phyloP scores from a whole-genome alignment of 2,113 vertebrate genomes.

The Macquaria ambigua region DNA sequence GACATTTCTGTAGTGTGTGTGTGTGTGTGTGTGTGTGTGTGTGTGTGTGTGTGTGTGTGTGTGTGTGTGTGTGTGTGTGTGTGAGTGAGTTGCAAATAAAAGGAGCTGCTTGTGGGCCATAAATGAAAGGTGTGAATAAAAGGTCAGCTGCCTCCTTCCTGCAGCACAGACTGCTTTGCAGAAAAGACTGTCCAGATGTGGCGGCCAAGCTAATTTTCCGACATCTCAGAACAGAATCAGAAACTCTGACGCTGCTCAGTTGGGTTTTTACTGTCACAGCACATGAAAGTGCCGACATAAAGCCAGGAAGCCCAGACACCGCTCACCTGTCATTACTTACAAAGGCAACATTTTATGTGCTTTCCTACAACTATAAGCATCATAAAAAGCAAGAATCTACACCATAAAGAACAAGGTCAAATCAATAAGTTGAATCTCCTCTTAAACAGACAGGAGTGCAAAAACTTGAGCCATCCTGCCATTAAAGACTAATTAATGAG shows the following conservation, averaged over 20 bases:
- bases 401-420: neutral
- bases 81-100: slow-evolving; percentile 1
- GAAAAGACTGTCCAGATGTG: slow-evolving; percentile 43
- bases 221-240: slow-evolving; percentile 32
- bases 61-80: neutral
- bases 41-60: neutral
- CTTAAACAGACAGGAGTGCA: neutral
- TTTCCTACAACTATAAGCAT: neutral
- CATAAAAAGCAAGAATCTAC: neutral
- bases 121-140: slow-evolving; percentile 60
- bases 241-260: slow-evolving; percentile 6
- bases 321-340: slow-evolving; percentile 4
- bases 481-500: neutral
- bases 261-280: slow-evolving; percentile 1
- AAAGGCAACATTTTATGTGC: neutral
- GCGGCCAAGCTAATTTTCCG: slow-evolving; percentile 35
- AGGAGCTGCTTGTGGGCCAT: slow-evolving; percentile 1
- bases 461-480: neutral
- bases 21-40: neutral
- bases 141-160: slow-evolving; percentile 33
- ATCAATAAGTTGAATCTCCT: neutral
- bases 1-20: slow-evolving; percentile 14
- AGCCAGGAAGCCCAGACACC: neutral
- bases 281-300: slow-evolving; percentile 7
- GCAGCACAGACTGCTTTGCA: slow-evolving; percentile 27